phyloP scores from a whole-genome alignment of 2,113 vertebrate species.

The cattle (Bos taurus) region DNA sequence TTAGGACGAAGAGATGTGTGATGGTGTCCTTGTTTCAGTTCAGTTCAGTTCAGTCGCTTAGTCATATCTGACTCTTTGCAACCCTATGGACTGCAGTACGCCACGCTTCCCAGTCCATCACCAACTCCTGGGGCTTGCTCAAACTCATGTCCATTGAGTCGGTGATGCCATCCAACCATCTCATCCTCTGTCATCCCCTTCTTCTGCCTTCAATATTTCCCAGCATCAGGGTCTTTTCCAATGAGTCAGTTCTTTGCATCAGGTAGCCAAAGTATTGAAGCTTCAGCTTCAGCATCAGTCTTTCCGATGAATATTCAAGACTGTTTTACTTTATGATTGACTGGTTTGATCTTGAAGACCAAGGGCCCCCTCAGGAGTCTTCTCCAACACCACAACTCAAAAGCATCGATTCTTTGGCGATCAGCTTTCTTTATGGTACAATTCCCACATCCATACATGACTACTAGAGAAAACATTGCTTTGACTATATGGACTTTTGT shows the following conservation, averaged over 20 bases:
- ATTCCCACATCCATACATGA: not conserved
- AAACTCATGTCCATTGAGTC: not conserved
- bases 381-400: not conserved
- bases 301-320: not conserved
- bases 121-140: not conserved
- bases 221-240: not conserved
- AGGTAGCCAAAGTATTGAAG: not conserved
- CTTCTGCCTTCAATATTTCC: not conserved
- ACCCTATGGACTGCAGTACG: not conserved
- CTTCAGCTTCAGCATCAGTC: not conserved
- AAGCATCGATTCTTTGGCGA: not conserved
- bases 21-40: not conserved
- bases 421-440: not conserved
- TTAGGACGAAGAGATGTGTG: not conserved
- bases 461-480: not conserved
- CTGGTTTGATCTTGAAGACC: not conserved
- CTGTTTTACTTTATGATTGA: not conserved
- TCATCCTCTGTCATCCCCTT: not conserved
- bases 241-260: not conserved
- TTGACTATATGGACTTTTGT: not conserved
- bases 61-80: not conserved
- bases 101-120: not conserved
- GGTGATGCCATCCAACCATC: not conserved
- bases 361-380: not conserved
- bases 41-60: not conserved